Evolutionary conservation across 2,888 invertebrate species (phyloP).

Genomic region (Sialis lutaria): DNA sequence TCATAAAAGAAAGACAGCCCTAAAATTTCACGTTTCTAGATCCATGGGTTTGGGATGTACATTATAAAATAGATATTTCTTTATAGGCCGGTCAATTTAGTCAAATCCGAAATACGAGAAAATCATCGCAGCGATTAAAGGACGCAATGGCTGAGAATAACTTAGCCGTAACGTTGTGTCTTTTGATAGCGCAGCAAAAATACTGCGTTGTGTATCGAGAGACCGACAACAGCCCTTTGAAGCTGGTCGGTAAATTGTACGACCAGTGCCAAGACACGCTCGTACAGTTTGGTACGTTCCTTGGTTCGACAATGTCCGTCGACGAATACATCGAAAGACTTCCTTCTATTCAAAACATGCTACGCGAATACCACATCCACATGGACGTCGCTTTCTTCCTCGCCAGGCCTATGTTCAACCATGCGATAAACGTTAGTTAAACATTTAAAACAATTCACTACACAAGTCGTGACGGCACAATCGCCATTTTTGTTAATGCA

Average conservation of each 20-base stretch:
- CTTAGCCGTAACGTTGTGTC: conserved; percentile 80
- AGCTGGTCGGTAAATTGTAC: conserved; percentile 72
- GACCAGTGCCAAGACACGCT: conserved; percentile 96
- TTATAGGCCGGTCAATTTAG: conserved; percentile 89
- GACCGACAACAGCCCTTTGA: conserved; percentile 63
- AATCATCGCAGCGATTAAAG: conserved; percentile 84
- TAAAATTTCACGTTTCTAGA: too few relatives aligned
- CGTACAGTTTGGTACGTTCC: conserved; percentile 93
- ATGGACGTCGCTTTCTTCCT: conserved; percentile 97
- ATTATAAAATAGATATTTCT: conserved; percentile 7
- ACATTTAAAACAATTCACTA: too few relatives aligned
- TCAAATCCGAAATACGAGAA: conserved; percentile 91
- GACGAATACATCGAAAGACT: conserved; percentile 85
- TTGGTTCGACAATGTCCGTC: conserved; percentile 81
- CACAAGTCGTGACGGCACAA: too few relatives aligned
- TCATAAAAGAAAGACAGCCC: too few relatives aligned
- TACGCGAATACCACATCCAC: conserved; percentile 84
- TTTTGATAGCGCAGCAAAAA: conserved; percentile 92
- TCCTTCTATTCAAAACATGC: conserved; percentile 74
- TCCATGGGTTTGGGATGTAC: too few relatives aligned
- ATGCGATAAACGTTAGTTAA: conserved; percentile 54
- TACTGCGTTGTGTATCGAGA: conserved; percentile 84
- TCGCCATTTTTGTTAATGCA: too few relatives aligned
- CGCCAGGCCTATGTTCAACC: conserved; percentile 78
- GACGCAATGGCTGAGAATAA: conserved; percentile 90